phyloP scores from a whole-genome alignment of 2,113 vertebrate species.

The Oryzias curvinotus region DNA sequence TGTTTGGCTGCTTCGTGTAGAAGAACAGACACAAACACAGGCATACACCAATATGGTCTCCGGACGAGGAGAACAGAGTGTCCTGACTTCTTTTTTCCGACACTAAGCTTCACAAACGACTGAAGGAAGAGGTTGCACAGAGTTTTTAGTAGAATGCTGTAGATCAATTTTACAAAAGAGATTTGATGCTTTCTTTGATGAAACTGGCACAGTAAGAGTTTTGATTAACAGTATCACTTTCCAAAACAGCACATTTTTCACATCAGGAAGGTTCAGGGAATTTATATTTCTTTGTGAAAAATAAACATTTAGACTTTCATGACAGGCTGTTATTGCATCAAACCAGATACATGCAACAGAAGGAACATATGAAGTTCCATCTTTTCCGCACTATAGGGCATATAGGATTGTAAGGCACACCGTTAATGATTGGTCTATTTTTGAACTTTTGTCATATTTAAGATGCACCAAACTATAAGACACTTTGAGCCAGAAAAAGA shows the following conservation, averaged over 20 bases:
- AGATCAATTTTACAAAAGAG: constrained; percentile 11
- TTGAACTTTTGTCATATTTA: too few species aligned
- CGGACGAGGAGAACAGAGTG: constrained; percentile 50
- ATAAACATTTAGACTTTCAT: too few species aligned
- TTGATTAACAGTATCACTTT: constrained; percentile 12
- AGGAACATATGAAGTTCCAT: too few species aligned
- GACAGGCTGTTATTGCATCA: too few species aligned
- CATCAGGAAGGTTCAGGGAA: too few species aligned
- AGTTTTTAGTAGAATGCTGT: constrained; percentile 8
- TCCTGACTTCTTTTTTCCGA: constrained; percentile 41
- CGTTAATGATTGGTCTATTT: too few species aligned
- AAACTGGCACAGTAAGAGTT: neutral
- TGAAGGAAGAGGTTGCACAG: constrained; percentile 18
- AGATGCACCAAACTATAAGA: too few species aligned
- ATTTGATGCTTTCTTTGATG: constrained; percentile 9
- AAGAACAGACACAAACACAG: constrained; percentile 60
- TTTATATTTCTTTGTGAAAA: too few species aligned
- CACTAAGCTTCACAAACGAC: constrained; percentile 28
- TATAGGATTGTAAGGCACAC: too few species aligned
- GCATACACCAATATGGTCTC: constrained; percentile 57
- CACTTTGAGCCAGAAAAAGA: too few species aligned
- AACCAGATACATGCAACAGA: too few species aligned
- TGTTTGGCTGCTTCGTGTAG: constrained; percentile 46
- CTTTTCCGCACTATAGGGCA: too few species aligned
- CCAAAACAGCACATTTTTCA: neutral